Conservation (phyloP, 2,888 invertebrate genomes). For the Piscicola geometra region DNA sequence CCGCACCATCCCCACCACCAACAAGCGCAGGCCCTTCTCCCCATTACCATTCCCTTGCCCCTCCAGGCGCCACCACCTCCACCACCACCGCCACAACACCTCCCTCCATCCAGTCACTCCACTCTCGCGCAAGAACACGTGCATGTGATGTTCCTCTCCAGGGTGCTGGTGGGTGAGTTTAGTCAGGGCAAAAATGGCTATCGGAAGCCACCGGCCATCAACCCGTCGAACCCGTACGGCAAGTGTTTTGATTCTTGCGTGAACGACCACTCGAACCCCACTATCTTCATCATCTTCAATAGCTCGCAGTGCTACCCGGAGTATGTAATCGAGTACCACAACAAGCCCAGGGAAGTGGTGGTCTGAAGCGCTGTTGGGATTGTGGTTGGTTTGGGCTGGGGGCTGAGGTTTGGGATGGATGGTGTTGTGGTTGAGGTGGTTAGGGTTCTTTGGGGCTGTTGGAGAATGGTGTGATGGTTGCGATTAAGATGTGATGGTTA, state of each 20-base stretch:
- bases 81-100: background rate
- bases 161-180: slow-evolving; percentile 50
- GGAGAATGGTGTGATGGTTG: background rate
- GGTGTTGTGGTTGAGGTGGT: background rate
- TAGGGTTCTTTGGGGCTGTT: background rate
- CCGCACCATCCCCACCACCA: slow-evolving; percentile 13
- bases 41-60: slow-evolving; percentile 6
- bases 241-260: slow-evolving; percentile 52
- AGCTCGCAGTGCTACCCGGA: slow-evolving; percentile 52
- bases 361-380: background rate
- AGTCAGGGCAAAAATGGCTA: slow-evolving; percentile 47
- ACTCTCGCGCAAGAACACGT: slow-evolving; percentile 32
- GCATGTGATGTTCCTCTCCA: slow-evolving; percentile 48
- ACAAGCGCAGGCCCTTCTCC: background rate
- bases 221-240: slow-evolving; percentile 48
- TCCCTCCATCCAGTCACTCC: no score
- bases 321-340: slow-evolving; percentile 50
- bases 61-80: background rate
- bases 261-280: slow-evolving; percentile 48
- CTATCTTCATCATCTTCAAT: slow-evolving; percentile 53
- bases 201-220: slow-evolving; percentile 48
- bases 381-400: background rate
- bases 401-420: background rate
- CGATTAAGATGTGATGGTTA: background rate
- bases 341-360: slow-evolving; percentile 33